Evolutionary conservation across 2,113 vertebrate species (phyloP).

Genomic region (Cyanoramphus novaezelandiae): DNA sequence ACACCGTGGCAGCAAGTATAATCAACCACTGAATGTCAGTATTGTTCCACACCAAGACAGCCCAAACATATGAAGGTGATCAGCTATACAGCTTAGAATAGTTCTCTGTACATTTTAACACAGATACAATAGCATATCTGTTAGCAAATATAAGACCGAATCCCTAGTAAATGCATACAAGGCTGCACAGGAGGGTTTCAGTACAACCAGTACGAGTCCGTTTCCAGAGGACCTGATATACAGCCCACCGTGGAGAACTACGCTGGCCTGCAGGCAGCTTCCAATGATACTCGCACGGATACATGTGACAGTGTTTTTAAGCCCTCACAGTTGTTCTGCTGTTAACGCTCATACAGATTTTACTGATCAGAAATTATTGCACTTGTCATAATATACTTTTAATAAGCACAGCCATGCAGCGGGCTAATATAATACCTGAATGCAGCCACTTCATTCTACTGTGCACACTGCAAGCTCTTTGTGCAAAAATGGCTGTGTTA

Average conservation of each 20-base stretch:
- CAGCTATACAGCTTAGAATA: constrained; percentile 14
- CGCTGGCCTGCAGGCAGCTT: neutral
- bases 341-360: neutral
- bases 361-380: neutral
- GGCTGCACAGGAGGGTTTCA: neutral
- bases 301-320: neutral
- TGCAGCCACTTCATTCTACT: accelerated
- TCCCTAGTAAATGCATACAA: neutral
- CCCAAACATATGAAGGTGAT: constrained; percentile 10
- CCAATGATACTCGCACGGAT: neutral
- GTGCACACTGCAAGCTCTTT: neutral
- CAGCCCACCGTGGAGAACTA: neutral
- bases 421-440: neutral
- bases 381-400: neutral
- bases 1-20: neutral
- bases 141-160: neutral
- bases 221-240: neutral
- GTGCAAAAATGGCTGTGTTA: neutral
- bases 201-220: neutral
- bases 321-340: neutral
- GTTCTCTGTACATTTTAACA: constrained; percentile 5
- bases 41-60: constrained; percentile 18
- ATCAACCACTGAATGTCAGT: constrained; percentile 54
- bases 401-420: neutral
- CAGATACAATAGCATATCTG: constrained; percentile 8